Base-by-base conservation (phyloP, 23 tunicate genomes). In the Styela plicata region DNA sequence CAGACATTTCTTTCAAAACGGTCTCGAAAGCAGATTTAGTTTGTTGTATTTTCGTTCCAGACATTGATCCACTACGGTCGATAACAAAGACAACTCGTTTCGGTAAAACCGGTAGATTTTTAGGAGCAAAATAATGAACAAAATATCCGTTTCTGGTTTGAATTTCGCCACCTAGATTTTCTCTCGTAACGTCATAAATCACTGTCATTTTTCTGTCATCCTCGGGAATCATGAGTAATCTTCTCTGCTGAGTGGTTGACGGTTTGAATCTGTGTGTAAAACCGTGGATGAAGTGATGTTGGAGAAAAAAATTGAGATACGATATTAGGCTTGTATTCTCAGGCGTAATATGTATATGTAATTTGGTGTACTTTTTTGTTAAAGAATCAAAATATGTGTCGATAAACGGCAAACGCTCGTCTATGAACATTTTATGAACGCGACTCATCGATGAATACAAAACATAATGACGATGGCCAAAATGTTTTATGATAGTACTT, bases 111-210 rank as follows among this genome's bases (percentile, higher is more conserved):
- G 96, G 89, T 63, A 90, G 63, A 34, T 76, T 57, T 25, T 62
- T 32, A 28, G 96, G 96, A 21, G 96, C 96, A 63, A 90, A 90
- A 36, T 73, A 90, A 68, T 90, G 96, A 25, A 90, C 89, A 52
- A 90, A 90, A 31, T 90, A 90, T 18, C 89, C 96, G 29, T 90
- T 64, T 1, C 83, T 74, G 34, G 82, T 85, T 37, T 80, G 63
- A 31, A 85, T 75, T 73, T 90, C 89, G 22, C 96, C 96, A 27
- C 89, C 89, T 1, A 82, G 31, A 1, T 68, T 28, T 69, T 90
- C 89, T 29, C 89, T 52, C 23, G 85, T 80, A 52, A 90, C 96
- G 81, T 90, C 96, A 75, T 90, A 90, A 0, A n/a, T 82, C 23
- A 90, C 96, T 13, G 64, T 52, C 31, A 90, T 30, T 24, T 84